These are phyloP conservation scores for Andrena camellia DNA, from an alignment of 2,888 invertebrate species.

Conservation along the genomic window DNA sequence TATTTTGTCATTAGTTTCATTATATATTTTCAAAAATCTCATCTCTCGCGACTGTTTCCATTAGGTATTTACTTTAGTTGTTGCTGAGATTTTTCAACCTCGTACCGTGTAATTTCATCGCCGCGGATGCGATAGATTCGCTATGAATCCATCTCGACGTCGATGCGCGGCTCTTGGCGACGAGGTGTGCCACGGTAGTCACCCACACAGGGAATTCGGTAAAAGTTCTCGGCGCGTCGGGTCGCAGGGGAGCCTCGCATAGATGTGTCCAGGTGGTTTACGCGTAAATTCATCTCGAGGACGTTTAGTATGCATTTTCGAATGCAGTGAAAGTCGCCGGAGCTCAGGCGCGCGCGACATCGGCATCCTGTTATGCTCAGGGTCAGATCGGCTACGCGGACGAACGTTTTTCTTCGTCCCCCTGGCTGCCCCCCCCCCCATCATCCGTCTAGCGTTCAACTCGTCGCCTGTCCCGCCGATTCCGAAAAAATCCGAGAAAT, in stretches of 20 bases:
- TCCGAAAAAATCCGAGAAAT: conserved; percentile 7
- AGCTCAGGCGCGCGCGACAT: conserved; percentile 51
- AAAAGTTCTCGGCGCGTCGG: not conserved
- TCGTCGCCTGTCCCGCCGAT: not conserved
- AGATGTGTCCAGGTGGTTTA: conserved; percentile 8
- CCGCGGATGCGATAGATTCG: no score
- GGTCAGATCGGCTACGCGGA: conserved; percentile 54
- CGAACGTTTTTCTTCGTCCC: conserved; percentile 6
- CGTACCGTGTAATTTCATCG: no score
- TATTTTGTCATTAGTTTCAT: no score
- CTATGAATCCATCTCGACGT: no score
- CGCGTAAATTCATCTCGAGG: conserved; percentile 59
- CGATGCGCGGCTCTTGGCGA: no score
- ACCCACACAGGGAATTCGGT: no score
- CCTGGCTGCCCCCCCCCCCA: not conserved
- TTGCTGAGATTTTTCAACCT: no score
- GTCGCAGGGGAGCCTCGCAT: not conserved
- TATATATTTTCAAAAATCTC: no score
- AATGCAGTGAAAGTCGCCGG: conserved; percentile 65
- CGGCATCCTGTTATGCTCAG: conserved; percentile 65
- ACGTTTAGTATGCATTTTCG: conserved; percentile 62
- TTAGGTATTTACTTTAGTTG: no score
- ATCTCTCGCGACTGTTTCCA: no score
- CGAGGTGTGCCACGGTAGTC: no score
- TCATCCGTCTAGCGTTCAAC: conserved; percentile 3